Evolutionary conservation across 2,113 vertebrate species (phyloP), one percentile per base, ranked within the genome.

Genomic region (Neoarius graeffei): DNA sequence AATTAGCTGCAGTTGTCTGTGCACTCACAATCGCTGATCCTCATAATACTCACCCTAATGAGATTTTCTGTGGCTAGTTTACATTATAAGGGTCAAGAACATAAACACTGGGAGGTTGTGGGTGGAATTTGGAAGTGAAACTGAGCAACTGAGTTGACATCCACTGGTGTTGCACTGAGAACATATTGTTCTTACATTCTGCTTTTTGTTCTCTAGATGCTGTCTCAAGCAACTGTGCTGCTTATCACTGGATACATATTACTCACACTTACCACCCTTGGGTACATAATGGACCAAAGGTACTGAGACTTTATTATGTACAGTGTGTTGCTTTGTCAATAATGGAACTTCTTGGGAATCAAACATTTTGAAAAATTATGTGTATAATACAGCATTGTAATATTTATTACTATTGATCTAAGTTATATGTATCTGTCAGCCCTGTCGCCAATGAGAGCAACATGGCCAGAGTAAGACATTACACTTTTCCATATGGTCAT

Each of bases 221-320:
- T 94, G 66, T 95, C 96, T 57, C 96, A 97, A 90, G 66, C 92
- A n/a, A 94, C 93, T 77, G 9, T 97, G 4, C 91, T 99, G 4
- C 89, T 97, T 84, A 95, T 96, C 93, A 93, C 93, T 87, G 85
- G 88, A 89, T 97, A 97, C 92, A 89, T 99, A 79, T 94, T 98
- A 89, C 92, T 99, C 76, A 98, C 97, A 0, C 93, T 99, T 91
- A 96, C 95, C 1, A 95, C 95, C 30, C 93, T 97, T 74, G 97
- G 98, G 57, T 95, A 96, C 85, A 93, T 99, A 89, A 92, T 96
- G 15, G 97, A 99, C 62, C 95, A 96, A 92, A 98, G 95, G 97
- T 94, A 95, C 93, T 17, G 19, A 25, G 20, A 30, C 4, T 77
- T 86, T 35, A 64, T 60, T 91, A 48, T 20, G 64, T 48, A 23